Evolutionary conservation across 2,888 invertebrate species (phyloP), one percentile per base, ranked within the genome.

Genomic region (Stomorhina lunata): DNA sequence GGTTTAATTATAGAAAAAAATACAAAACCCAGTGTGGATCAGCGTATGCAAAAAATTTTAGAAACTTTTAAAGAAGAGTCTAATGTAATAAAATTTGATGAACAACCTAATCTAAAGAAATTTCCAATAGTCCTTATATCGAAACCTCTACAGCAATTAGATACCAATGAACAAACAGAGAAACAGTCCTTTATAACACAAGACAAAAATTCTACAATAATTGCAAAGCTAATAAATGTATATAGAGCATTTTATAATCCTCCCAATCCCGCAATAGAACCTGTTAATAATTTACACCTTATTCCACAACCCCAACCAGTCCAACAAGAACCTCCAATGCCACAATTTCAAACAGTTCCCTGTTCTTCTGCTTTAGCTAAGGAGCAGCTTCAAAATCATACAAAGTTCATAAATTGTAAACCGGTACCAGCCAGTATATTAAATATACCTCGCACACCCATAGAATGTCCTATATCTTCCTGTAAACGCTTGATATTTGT

Each of bases 401-500:
- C 57, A 6, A 76, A 72, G 1, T 50, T 75, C 29, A 17, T 80
- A 15, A 73, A 59, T 6, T 6, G 73, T n/a, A 77, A 84, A 12
- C 82, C 84, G 4, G 40, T 82, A 6, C 22, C 63, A 3, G 66
- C 72, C 9, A 80, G 59, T 10, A 72, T 75, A 0, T 27, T 89
- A 0, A 86, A 86, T 7, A 84, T 89, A 4, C 84, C 86, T 2
- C 86, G 87, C 12, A 84, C 81, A 2, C 90, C 90, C 2, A 84
- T 89, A 1, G 79, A 83, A 7, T 90, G 90, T 48, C 90, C 90
- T 2, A 87, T 89, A 22, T 83, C 84, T 1, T 72, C 84, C 0
- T 90, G 90, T 50, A 55, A 83, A 2, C 84, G 85, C 3, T 80
- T 87, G 73, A 86, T 86, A 10, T 89, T 89, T 61, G 84, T 90